Percentiles rank a stretch among this genome's conserved stretches.
phyloP scores from a whole-genome alignment of 2,797 vertebrate species.

The Peromyscus eremicus region DNA sequence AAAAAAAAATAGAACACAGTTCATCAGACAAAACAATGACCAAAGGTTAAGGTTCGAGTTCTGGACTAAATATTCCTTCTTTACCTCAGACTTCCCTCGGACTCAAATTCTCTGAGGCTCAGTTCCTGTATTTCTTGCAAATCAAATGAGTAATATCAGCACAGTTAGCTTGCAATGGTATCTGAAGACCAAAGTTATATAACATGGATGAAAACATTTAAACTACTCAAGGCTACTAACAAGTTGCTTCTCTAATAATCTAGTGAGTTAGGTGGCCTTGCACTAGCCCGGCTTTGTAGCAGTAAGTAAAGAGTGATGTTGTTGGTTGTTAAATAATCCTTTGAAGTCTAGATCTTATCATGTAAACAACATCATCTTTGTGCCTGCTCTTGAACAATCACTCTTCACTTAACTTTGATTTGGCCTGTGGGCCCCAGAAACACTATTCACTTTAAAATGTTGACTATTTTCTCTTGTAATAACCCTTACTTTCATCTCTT shows the following conservation, averaged over 20 bases:
- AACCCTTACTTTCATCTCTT: not conserved
- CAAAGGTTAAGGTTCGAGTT: not conserved
- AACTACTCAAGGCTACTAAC: not conserved
- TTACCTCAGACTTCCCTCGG: not conserved
- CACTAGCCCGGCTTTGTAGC: not conserved
- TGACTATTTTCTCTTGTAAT: not conserved
- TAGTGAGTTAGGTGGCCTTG: not conserved
- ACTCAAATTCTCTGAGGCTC: slow-evolving; percentile 1
- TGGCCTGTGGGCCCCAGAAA: not conserved
- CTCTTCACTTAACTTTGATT: not conserved
- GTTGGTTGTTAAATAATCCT: not conserved
- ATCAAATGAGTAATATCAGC: not conserved
- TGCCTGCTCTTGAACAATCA: not conserved
- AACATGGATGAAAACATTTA: not conserved
- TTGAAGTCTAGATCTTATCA: not conserved
- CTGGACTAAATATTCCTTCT: not conserved
- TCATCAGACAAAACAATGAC: slow-evolving; percentile 6
- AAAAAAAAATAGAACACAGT: slow-evolving; percentile 23
- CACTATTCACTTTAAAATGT: not conserved
- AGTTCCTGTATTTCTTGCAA: slow-evolving; percentile 9
- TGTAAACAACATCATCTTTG: not conserved
- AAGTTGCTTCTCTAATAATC: not conserved
- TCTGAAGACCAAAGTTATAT: not conserved
- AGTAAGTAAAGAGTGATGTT: not conserved
- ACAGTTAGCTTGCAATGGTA: not conserved